phyloP scores from a whole-genome alignment of 2,113 vertebrate species.

The Python bivittatus region DNA sequence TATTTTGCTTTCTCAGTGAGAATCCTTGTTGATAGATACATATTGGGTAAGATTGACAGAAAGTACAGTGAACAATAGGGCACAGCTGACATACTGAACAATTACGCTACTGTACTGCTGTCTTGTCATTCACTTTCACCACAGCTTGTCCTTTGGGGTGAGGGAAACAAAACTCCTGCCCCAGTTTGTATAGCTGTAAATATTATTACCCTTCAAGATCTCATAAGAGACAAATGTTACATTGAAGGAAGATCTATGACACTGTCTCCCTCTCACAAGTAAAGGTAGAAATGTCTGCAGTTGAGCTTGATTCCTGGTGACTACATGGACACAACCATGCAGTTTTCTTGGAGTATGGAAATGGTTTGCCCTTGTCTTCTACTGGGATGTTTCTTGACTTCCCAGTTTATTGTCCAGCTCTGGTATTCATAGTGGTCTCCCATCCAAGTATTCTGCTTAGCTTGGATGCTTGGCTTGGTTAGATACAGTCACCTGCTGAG shows the following conservation, averaged over 20 bases:
- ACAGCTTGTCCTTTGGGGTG: fast-evolving
- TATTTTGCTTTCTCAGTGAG: not conserved
- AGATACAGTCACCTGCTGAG: not conserved
- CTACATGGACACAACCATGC: not conserved
- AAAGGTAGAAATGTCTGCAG: not conserved
- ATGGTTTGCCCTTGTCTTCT: not conserved
- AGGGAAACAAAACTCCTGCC: not conserved
- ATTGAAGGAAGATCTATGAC: not conserved
- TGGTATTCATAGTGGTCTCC: not conserved
- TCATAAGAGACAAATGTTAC: not conserved
- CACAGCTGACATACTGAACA: not conserved
- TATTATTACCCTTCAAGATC: not conserved
- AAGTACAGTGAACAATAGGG: fast-evolving
- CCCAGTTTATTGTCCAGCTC: not conserved
- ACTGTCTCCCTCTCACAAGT: not conserved
- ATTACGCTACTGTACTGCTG: not conserved
- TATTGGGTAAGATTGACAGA: fast-evolving
- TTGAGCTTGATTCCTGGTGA: not conserved
- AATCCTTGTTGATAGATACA: fast-evolving
- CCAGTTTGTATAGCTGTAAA: not conserved
- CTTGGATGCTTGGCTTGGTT: too few species aligned
- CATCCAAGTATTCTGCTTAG: not conserved
- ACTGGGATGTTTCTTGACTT: not conserved
- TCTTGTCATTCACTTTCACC: fast-evolving
- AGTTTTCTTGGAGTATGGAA: not conserved